Conservation (phyloP, 2,113 vertebrate species). For the Tor tambroides region DNA sequence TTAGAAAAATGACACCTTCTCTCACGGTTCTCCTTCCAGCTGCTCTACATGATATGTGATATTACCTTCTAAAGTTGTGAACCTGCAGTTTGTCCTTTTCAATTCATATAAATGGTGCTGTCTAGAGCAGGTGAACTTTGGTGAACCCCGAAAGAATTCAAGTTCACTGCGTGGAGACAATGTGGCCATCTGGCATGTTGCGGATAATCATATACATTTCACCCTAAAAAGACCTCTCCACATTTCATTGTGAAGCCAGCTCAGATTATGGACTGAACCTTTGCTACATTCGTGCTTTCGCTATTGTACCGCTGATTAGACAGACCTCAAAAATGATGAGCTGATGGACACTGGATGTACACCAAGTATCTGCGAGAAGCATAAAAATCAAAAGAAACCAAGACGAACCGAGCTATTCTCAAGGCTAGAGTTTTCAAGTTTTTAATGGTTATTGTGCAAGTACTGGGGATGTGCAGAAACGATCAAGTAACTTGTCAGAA, state of each 20-base stretch:
- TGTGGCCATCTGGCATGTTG: constrained; percentile 36
- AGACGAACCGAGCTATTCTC: neutral
- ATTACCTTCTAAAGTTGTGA: constrained; percentile 50
- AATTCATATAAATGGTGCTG: constrained; percentile 41
- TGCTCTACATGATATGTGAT: constrained; percentile 47
- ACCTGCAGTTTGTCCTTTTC: constrained; percentile 51
- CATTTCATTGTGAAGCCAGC: neutral
- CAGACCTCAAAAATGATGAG: neutral
- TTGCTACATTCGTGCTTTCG: neutral
- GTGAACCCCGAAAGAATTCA: constrained; percentile 34
- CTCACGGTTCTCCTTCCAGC: constrained; percentile 36
- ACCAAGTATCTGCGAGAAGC: neutral
- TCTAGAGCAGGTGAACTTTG: constrained; percentile 45
- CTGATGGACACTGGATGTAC: neutral
- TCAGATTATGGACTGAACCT: constrained; percentile 1
- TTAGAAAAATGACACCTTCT: constrained; percentile 43
- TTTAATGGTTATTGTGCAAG: neutral
- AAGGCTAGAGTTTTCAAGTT: neutral
- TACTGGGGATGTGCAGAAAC: neutral
- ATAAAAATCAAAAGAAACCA: neutral
- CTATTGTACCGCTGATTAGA: neutral
- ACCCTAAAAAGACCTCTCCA: constrained; percentile 39
- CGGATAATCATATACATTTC: constrained; percentile 26
- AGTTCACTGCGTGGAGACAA: constrained; percentile 38
- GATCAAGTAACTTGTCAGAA: too few species aligned